Evolutionary conservation across 1,140 invertebrate genomes (phyloP), one percentile per base, ranked within the genome.

Genomic region (Neodiprion fabricii): DNA sequence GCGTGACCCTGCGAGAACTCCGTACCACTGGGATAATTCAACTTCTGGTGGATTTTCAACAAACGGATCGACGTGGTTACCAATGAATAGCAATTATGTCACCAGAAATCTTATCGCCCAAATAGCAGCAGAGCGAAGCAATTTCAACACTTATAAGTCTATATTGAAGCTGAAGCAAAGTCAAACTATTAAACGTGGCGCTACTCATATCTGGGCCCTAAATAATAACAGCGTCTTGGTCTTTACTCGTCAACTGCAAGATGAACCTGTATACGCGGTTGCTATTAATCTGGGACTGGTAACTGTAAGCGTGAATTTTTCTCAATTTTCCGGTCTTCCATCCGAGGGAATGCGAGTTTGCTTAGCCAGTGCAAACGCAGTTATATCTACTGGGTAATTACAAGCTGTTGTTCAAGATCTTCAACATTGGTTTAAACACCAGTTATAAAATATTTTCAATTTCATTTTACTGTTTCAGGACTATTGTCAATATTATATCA

Each of bases 1-100:
- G 17, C 83, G 92, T 61, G 92, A 94, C 80, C 89, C 90, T 0
- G 88, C 87, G 23, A 87, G 93, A 23, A 91, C 92, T 1, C 93
- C 94, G 1, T 94, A 94, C 88, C 93, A 93, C 72, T 96, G 94
- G 95, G 90, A 92, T 79, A 89, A 89, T 75, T 79, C 85, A 0
- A 76, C 71, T 1, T 90, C 91, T 70, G 92, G 91, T 69, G 93
- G 92, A 77, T 95, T 95, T 80, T 92, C 92, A 0, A 89, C 83
- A 0, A 90, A 84, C 11, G 81, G 89, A 1, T 89, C 80, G 1
- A 91, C 93, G 0, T 96, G 94, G 93, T 81, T 96, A 14, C 94
- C 94, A 4, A 83, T 94, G 1, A 88, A 91, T 77, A 76, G 86
- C 0, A 87, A 91, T 76, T 93, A 91, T 76, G 72, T 77, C n/a